Base-by-base conservation (phyloP, 2,888 invertebrate species). In the Chrysina gloriosa region DNA sequence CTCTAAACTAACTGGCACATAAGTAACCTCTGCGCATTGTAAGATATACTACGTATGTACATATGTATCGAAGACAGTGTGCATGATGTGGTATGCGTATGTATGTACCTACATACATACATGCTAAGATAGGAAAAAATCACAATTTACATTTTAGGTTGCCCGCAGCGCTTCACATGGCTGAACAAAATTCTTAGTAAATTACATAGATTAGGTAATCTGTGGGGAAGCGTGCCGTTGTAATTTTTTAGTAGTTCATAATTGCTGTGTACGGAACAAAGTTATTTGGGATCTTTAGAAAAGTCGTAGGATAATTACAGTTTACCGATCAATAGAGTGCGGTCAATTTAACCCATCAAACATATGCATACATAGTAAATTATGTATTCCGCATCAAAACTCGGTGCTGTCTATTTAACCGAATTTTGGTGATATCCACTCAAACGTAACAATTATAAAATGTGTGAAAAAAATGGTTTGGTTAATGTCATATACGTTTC, bases 131-230 rank as follows among this genome's bases (percentile, higher is more conserved):
- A 61, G 16, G 27, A 56, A 61, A 52, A 61, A 61, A 27, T n/a
- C 42, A 61, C 58, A 29, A 61, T 61, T 61, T 61, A 42, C 58
- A 42, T 61, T 61, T 61, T 61, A 61, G 25, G 16, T 42, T 42
- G 42, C 58, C 58, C n/a, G 27, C 19, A 19, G 58, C 58, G 42
- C 29, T 61, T 61, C 58, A 61, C 58, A 61, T 61, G 58, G 58
- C 23, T 42, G 58, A 61, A 61, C 58, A 61, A 61, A 61, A 61
- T 61, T 61, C 58, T 61, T 61, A 16, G 58, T 61, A 61, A 61
- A 61, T 61, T 61, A 42, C 42, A 42, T 14, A 27, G 42, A 61
- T 61, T 61, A 61, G 58, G 58, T 61, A 61, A 61, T 61, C 58
- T 61, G 27, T 42, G 27, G 58, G 42, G 58, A 61, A 61, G 58